Conservation (phyloP, 2,113 vertebrate species). For the Todiramphus saurophagus region DNA sequence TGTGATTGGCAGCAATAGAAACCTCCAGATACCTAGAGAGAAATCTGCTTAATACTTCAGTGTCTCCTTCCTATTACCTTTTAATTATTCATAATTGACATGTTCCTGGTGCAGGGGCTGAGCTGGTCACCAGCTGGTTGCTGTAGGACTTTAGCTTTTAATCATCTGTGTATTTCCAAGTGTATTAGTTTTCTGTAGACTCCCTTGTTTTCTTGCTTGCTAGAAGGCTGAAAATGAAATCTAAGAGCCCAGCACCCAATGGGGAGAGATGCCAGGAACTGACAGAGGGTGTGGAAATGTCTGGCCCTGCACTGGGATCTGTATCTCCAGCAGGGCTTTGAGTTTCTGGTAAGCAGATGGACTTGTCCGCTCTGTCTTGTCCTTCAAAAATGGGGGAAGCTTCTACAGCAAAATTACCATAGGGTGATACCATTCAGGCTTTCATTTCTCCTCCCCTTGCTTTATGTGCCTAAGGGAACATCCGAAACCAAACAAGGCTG, state of each 20-base stretch:
- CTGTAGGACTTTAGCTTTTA: conserved; percentile 58
- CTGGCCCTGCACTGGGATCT: neutral
- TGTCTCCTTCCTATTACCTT: conserved; percentile 57
- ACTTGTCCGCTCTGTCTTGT: neutral
- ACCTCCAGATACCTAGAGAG: conserved; percentile 41
- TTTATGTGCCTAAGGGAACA: neutral
- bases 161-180: conserved; percentile 25
- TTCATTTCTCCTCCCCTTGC: neutral
- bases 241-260: neutral
- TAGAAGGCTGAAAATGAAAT: neutral
- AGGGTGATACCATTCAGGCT: neutral
- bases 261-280: neutral
- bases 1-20: conserved; percentile 45
- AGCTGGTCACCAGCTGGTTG: conserved; percentile 58
- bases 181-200: conserved; percentile 43
- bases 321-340: neutral
- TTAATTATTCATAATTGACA: conserved; percentile 74
- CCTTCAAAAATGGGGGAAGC: neutral
- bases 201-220: conserved; percentile 12
- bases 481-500: neutral
- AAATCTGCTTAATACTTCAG: conserved; percentile 65
- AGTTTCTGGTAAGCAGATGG: neutral
- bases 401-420: neutral
- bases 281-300: neutral
- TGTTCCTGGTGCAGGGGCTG: conserved; percentile 13